These are phyloP conservation scores for Drosophila yakuba DNA, from an alignment of 1,140 invertebrate genomes.

Conservation along the genomic window DNA sequence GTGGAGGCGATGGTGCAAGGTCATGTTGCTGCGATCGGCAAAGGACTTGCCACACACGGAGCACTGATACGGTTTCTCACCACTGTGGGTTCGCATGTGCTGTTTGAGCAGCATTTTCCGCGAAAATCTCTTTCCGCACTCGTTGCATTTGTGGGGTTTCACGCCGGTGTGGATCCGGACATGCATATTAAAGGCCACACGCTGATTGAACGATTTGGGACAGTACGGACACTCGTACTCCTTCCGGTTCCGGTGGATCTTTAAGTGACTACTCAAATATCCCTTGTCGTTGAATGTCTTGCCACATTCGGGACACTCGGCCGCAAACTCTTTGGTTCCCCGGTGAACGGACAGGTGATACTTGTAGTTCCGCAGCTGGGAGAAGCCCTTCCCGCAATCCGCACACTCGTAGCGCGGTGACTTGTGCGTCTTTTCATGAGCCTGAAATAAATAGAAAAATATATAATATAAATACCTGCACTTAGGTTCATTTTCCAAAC, in stretches of 20 bases:
- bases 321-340: slow-evolving; percentile 90
- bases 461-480: background rate
- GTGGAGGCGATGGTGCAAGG: slow-evolving; percentile 91
- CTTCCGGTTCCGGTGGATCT: slow-evolving; percentile 91
- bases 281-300: slow-evolving; percentile 92
- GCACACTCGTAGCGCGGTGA: slow-evolving; percentile 90
- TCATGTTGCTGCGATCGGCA: slow-evolving; percentile 93
- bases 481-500: too few relatives aligned
- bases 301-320: slow-evolving; percentile 90
- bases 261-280: slow-evolving; percentile 92
- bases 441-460: slow-evolving; percentile 33
- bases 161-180: slow-evolving; percentile 92
- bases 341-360: slow-evolving; percentile 91
- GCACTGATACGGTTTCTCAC: slow-evolving; percentile 83
- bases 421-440: slow-evolving; percentile 84
- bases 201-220: slow-evolving; percentile 92
- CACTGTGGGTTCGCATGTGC: slow-evolving; percentile 90
- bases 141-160: slow-evolving; percentile 93
- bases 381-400: slow-evolving; percentile 92
- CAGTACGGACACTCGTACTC: slow-evolving; percentile 91
- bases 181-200: slow-evolving; percentile 93
- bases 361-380: slow-evolving; percentile 91
- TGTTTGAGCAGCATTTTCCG: slow-evolving; percentile 92
- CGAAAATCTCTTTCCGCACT: slow-evolving; percentile 94
- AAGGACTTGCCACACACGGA: slow-evolving; percentile 85